Evolutionary conservation across 2,797 vertebrate species (phyloP).

Genomic region (Lepilemur septentrionalis): DNA sequence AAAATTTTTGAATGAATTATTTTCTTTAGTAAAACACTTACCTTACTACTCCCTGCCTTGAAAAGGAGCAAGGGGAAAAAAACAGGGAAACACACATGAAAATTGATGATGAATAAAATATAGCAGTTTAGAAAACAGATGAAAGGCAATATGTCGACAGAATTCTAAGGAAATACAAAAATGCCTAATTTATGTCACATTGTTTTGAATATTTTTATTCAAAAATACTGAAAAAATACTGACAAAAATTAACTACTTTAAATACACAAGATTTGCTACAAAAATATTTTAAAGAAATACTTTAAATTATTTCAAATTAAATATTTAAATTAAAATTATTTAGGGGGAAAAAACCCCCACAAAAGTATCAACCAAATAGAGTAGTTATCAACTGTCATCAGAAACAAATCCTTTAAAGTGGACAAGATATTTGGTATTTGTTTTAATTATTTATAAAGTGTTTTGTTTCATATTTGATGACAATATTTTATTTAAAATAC

Average conservation of each 20-base stretch:
- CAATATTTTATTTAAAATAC: constrained; percentile 32
- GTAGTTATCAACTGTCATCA: not conserved
- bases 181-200: not conserved
- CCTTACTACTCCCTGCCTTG: constrained; percentile 99
- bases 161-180: constrained; percentile 51
- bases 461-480: constrained; percentile 9
- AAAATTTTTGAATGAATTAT: constrained; percentile 23
- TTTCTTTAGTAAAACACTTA: constrained; percentile 85
- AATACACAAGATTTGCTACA: not conserved
- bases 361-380: constrained; percentile 15
- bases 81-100: constrained; percentile 59
- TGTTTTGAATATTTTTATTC: constrained; percentile 20
- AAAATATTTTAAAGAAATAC: constrained; percentile 14
- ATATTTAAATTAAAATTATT: not conserved
- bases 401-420: constrained; percentile 19
- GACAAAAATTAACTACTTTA: constrained; percentile 8
- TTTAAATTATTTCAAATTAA: too few species aligned
- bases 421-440: not conserved
- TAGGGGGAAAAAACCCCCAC: not conserved
- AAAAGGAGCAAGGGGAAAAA: constrained; percentile 86
- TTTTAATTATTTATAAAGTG: not conserved
- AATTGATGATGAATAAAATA: constrained; percentile 69
- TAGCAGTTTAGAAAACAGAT: constrained; percentile 37
- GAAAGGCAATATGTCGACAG: constrained; percentile 14
- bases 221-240: constrained; percentile 41